Evolutionary conservation across 2,113 vertebrate species (phyloP), one percentile per base, ranked within the genome.

Genomic region (Sorex fumeus): DNA sequence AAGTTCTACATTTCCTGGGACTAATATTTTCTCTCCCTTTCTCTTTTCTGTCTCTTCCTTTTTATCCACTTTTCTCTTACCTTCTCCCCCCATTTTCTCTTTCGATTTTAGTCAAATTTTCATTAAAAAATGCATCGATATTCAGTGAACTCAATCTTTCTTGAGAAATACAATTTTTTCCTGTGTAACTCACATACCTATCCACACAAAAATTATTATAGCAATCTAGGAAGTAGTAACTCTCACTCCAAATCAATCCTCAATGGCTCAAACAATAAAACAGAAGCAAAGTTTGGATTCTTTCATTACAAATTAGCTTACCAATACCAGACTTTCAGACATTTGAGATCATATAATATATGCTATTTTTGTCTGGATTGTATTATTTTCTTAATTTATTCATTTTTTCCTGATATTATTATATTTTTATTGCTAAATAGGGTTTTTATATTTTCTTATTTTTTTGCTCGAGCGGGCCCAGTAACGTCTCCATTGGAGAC

Each of bases 321-420:
- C 23, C 83, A 16, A 8, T 71, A 72, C 43, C n/a, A 62, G 36
- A 81, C 30, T 53, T 89, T 88, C 71, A 57, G 28, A 88, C 69
- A 78, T 62, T 50, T 57, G 3, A 8, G 85, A 47, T 28, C 5
- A 76, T 53, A 25, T 43, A 32, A 6, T 30, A 23, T 34, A 15
- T 72, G 47, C 27, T 84, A 2, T 77, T 71, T 72, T 2, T 47
- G 9, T 50, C 2, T 87, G 27, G 6, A 21, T 84, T 66, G 60
- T 53, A 47, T 53, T 47, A 28, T 69, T 91, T 76, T 89, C 2
- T 84, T 57, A 1, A 80, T 40, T 6, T 18, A 53, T 40, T 16
- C 43, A n/a, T n/a, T n/a, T 69, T 0, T 75, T 85, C 2, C 6
- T 50, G 18, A 1, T 64, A 32, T 50, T 45, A 78, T 3, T 72